Evolutionary conservation across 2,113 vertebrate species (phyloP).

Genomic region (Numida meleagris): DNA sequence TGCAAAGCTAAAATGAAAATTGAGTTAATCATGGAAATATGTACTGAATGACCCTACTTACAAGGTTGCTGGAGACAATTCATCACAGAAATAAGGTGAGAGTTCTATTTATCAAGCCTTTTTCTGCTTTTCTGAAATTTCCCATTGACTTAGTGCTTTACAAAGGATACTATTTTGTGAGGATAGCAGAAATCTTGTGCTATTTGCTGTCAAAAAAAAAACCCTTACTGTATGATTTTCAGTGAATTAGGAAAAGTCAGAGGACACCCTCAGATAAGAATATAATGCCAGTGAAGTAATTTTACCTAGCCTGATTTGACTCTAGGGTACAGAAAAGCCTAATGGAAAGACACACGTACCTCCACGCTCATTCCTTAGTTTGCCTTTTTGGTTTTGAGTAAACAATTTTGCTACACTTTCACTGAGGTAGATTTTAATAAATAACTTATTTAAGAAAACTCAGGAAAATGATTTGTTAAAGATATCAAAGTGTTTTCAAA

Average conservation of each 20-base stretch:
- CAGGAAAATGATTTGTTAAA: background rate
- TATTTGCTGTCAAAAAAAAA: background rate
- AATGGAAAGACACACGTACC: background rate
- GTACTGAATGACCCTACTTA: slow-evolving; percentile 57
- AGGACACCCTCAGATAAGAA: background rate
- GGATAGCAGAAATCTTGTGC: background rate
- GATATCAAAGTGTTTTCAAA: slow-evolving; percentile 11
- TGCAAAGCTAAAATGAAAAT: slow-evolving; percentile 66
- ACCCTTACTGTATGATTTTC: background rate
- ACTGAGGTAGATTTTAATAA: background rate
- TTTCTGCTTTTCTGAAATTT: slow-evolving; percentile 21
- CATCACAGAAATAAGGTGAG: slow-evolving; percentile 43
- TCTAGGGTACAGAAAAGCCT: background rate
- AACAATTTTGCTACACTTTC: background rate
- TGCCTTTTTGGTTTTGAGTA: background rate
- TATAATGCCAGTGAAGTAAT: background rate
- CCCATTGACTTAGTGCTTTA: background rate
- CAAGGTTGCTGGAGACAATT: slow-evolving; percentile 52
- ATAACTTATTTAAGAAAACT: background rate
- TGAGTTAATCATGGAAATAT: slow-evolving; percentile 73
- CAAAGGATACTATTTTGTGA: background rate
- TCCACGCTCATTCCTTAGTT: background rate
- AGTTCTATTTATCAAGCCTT: slow-evolving; percentile 21
- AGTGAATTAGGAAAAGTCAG: background rate
- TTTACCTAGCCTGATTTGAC: background rate